Base-by-base conservation (phyloP, 2,113 vertebrate genomes). In the Larimichthys crocea region DNA sequence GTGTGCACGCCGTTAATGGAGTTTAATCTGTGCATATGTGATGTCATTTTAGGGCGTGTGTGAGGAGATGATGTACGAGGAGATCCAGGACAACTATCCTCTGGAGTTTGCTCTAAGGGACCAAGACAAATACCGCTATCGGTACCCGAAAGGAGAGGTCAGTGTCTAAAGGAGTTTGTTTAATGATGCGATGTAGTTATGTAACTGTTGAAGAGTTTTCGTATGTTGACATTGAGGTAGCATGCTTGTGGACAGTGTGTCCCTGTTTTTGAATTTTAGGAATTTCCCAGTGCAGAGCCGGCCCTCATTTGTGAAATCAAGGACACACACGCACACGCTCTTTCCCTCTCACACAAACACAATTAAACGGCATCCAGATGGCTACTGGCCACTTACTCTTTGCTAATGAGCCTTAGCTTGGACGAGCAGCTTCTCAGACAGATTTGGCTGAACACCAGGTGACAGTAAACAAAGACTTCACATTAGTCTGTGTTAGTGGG, bases 111-210 rank as follows among this genome's bases (percentile, higher is more conserved):
- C 98, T 53, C 90, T 99, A 86, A 95, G 98, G 88, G 98, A 99
- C 90, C 98, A 99, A 92, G 98, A 99, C 96, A 99, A 99, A 87
- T 99, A 99, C 91, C 96, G 98, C 90, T 99, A 99, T 90, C 96
- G 98, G 24, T 99, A 99, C 84, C 98, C 98, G 0, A 99, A 99
- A 87, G 98, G 98, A 86, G 98, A 99, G 97, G 98, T 99, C 88
- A 76, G 97, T 68, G 62, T 9, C 26, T 9, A 0, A 40, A 46
- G 2, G 17, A 19, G 20, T n/a, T 49, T 65, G 11, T 64, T 10
- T 65, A 22, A 52, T 73, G 31, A 53, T 44, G 29, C 3, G 8
- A 24, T 53, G n/a, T 16, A 5, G 62, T 68, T 64, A 19, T 31
- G 20, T 63, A 68, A 64, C 31, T 35, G 42, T 49, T 16, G 1